phyloP scores from a whole-genome alignment of 1,140 invertebrate genomes.

The Mylabris phalerata region DNA sequence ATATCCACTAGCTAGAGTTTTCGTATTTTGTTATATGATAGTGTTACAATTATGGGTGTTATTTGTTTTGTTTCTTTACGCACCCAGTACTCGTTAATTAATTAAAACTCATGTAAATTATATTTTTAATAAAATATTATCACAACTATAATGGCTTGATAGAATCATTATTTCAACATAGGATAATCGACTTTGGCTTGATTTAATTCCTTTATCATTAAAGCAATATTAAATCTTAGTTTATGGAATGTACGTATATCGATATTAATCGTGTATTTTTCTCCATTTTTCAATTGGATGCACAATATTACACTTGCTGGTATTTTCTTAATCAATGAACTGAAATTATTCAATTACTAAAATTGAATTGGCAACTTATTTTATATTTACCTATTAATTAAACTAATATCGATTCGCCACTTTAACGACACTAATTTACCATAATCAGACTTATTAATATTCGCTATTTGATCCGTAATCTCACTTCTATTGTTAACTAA shows the following conservation, averaged over 20 bases:
- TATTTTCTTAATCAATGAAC: conserved; percentile 20
- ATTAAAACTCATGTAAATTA: neutral
- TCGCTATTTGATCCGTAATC: conserved; percentile 21
- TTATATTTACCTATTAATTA: conserved; percentile 23
- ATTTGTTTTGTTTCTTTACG: conserved; percentile 52
- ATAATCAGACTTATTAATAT: conserved; percentile 17
- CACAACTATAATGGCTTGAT: neutral
- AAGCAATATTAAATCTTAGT: conserved; percentile 30
- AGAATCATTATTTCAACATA: conserved; percentile 4
- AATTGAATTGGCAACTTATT: neutral
- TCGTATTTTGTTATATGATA: conserved; percentile 63
- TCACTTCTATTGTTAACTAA: conserved; percentile 23
- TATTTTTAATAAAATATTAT: neutral
- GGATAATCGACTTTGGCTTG: neutral
- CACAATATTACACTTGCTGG: conserved; percentile 23
- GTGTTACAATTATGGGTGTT: conserved; percentile 66
- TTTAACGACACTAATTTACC: conserved; percentile 24
- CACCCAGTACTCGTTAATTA: conserved; percentile 22
- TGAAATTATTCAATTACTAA: conserved; percentile 22
- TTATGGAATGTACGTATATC: conserved; percentile 29
- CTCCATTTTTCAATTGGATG: conserved; percentile 26
- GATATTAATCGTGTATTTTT: conserved; percentile 23
- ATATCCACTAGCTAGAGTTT: conserved; percentile 73
- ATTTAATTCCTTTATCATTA: conserved; percentile 27
- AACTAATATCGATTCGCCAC: conserved; percentile 34